Conservation (phyloP, 2,113 vertebrate genomes). For the Hippocampus barbouri region DNA sequence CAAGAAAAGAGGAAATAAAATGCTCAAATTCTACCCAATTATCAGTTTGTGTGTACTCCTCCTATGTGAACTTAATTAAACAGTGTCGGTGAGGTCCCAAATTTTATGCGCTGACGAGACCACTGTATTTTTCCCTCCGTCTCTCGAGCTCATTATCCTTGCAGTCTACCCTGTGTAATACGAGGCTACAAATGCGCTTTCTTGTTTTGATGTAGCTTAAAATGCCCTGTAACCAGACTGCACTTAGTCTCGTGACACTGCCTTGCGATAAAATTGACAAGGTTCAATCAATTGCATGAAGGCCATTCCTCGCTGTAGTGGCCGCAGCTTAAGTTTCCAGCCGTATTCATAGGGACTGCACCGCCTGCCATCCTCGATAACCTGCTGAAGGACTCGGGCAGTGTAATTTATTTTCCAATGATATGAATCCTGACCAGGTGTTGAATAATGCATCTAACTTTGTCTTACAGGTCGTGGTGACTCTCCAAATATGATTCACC, state of each 20-base stretch:
- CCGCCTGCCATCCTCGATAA: slow-evolving; percentile 4
- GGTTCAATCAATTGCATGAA: slow-evolving; percentile 23
- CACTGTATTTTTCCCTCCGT: not conserved
- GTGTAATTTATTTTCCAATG: slow-evolving; percentile 20
- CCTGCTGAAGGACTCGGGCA: not conserved
- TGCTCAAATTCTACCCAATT: not conserved
- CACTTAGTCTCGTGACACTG: not conserved
- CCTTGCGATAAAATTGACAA: slow-evolving; percentile 16
- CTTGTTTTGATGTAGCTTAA: not conserved
- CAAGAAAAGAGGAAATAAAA: not conserved
- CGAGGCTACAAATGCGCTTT: not conserved
- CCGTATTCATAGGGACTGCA: slow-evolving; percentile 10
- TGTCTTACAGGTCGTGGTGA: slow-evolving; percentile 49
- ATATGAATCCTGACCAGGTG: slow-evolving; percentile 3
- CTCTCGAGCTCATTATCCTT: not conserved
- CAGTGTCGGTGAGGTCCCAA: not conserved
- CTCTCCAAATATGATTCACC: slow-evolving; percentile 17
- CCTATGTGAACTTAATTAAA: not conserved
- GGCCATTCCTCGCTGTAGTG: not conserved
- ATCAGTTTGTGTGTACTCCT: not conserved
- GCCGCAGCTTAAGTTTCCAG: slow-evolving; percentile 7
- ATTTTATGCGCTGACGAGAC: not conserved
- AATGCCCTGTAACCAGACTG: not conserved
- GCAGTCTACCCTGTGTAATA: not conserved
- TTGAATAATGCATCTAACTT: slow-evolving; percentile 22